Evolutionary conservation across 2,888 invertebrate genomes (phyloP), one percentile per base, ranked within the genome.

Genomic region (Scotopteryx bipunctaria): DNA sequence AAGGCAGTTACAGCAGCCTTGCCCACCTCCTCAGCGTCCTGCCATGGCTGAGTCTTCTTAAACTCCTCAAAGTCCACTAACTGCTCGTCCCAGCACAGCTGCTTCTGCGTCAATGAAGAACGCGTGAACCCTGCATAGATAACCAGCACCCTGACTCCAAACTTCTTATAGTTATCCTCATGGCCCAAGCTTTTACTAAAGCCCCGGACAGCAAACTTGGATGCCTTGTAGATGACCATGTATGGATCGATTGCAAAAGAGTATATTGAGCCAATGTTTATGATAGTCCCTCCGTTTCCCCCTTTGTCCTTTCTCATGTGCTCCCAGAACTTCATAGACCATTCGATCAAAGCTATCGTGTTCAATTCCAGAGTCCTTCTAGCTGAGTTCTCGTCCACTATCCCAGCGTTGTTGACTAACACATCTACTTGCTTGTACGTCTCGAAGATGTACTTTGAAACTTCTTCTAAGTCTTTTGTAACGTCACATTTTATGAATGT

Each of bases 251-350:
- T 77, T 56, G 81, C 78, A 29, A 88, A 78, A 0, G 92, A 93
- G 57, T 90, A 86, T 13, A 92, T 88, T 0, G 93, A 93, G 1
- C 92, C 86, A 9, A 93, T 83, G 66, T 94, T 94, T 13, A 94
- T 82, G 31, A 94, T 87, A 2, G 90, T 84, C 2, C 93, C 93
- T 1, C 93, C 93, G 16, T 76, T 69, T 0, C 91, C 92, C 0
- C 89, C 86, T 38, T 83, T 84, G 58, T 91, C 84, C 32, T 76
- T 82, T 25, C 91, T 81, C 91, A 93, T 91, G 66, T 91, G 81
- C 49, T 92, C 81, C 55, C 92, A 80, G 15, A 59, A 59, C 13
- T 49, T 59, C 57, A 89, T 67, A 0, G 85, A 81, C 55, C 91
- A 76, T 19, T 71, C 72, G 35, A 77, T 71, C 0, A 75, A 25